Conservation (phyloP, 2,797 vertebrate species). For the Eulemur mongoz region DNA sequence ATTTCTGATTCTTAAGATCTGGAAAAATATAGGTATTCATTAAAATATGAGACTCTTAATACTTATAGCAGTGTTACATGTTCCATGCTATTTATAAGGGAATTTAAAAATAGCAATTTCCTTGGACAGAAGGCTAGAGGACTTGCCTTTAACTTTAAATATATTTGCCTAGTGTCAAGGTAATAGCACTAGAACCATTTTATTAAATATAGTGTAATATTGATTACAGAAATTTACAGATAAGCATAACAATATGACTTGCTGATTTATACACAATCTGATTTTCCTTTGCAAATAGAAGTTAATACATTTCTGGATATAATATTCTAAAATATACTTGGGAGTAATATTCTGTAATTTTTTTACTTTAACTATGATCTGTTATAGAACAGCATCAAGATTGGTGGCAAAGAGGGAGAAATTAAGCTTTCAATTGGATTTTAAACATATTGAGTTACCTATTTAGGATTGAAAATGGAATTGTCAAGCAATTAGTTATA, state of each 20-base stretch:
- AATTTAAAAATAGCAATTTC: background rate
- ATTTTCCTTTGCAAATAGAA: background rate
- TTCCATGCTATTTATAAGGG: background rate
- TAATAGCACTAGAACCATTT: background rate
- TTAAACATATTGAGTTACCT: background rate
- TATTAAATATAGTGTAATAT: background rate
- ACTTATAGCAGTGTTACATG: background rate
- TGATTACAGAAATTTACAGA: background rate
- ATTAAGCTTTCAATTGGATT: background rate
- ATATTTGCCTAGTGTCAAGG: background rate
- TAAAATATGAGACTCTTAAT: background rate
- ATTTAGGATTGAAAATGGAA: background rate
- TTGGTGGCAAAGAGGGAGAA: background rate
- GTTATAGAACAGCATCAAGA: no score
- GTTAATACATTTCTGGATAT: background rate
- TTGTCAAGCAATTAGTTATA: background rate
- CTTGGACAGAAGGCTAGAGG: background rate
- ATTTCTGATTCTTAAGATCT: background rate
- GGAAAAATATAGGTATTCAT: background rate
- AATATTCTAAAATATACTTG: background rate
- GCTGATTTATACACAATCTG: background rate
- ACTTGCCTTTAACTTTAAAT: background rate
- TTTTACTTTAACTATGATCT: background rate
- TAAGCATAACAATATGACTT: background rate
- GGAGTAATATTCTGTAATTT: background rate